These are phyloP conservation scores for Drosophila mimetica DNA, from an alignment of 2,888 invertebrate genomes.

Conservation along the genomic window DNA sequence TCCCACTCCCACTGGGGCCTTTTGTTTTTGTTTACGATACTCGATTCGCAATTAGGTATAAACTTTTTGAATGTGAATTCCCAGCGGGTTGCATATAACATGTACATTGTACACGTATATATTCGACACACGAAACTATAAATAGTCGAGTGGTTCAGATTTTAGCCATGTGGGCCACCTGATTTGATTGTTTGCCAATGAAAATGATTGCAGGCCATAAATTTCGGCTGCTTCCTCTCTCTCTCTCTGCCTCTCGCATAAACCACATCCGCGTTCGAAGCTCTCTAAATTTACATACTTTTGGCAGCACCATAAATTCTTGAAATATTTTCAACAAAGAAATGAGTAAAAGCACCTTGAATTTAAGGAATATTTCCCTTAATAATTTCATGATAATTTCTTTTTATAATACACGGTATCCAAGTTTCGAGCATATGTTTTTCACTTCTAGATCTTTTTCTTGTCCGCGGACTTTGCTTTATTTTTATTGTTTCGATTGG, in stretches of 20 bases:
- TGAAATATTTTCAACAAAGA: too few species aligned
- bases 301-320: not conserved
- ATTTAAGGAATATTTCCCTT: too few species aligned
- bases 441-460: not conserved
- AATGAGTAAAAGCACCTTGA: too few species aligned
- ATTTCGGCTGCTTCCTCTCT: constrained; percentile 25
- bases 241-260: not conserved
- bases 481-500: constrained; percentile 27
- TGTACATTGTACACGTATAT: constrained; percentile 1
- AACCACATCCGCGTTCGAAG: constrained; percentile 9
- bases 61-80: constrained; percentile 38
- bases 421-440: too few species aligned
- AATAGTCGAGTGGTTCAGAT: constrained; percentile 23
- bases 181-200: constrained; percentile 44
- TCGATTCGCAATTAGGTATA: constrained; percentile 44
- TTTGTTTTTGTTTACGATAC: constrained; percentile 39
- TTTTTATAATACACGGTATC: not conserved
- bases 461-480: constrained; percentile 19
- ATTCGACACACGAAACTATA: constrained; percentile 26
- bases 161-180: constrained; percentile 24
- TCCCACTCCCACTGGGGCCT: not conserved
- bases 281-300: not conserved
- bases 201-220: constrained; percentile 64
- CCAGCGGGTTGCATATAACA: constrained; percentile 25
- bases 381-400: not conserved